Percentiles rank a stretch among this genome's conserved stretches.
Conservation (phyloP, 2,888 invertebrate species). For the Sarcophaga variegata region DNA sequence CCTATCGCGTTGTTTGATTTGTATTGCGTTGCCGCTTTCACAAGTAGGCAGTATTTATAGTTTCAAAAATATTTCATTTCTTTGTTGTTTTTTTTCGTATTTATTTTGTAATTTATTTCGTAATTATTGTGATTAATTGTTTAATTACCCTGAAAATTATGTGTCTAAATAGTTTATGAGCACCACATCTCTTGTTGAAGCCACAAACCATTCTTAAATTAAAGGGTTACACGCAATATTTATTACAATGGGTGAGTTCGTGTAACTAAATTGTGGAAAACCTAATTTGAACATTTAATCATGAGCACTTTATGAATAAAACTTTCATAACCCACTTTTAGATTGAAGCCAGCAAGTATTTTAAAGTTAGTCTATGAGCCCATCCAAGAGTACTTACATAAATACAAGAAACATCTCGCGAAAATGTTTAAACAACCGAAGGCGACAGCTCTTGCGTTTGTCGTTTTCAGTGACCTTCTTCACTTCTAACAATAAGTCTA, state of each 20-base stretch:
- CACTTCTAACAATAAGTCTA: too few species aligned
- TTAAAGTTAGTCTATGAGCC: too few species aligned
- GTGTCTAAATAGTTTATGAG: slow-evolving; percentile 38
- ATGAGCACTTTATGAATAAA: too few species aligned
- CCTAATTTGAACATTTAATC: too few species aligned
- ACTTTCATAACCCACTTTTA: too few species aligned
- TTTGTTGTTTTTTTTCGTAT: neutral
- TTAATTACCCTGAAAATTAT: slow-evolving; percentile 48
- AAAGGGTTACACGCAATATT: slow-evolving; percentile 46
- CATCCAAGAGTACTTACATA: too few species aligned
- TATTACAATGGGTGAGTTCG: neutral
- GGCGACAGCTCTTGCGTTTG: too few species aligned
- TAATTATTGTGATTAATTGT: slow-evolving; percentile 47
- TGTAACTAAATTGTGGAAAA: too few species aligned
- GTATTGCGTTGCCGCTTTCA: neutral
- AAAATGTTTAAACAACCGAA: too few species aligned
- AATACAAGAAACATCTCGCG: too few species aligned
- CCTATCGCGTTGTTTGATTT: slow-evolving; percentile 14
- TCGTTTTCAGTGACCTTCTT: too few species aligned
- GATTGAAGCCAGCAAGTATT: too few species aligned
- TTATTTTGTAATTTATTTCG: slow-evolving; percentile 44
- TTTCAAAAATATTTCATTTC: neutral
- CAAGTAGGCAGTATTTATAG: slow-evolving; percentile 51
- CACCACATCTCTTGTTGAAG: neutral
- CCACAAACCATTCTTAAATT: neutral